Base-by-base conservation (phyloP, 2,113 vertebrate genomes). In the Emydocephalus ijimae region DNA sequence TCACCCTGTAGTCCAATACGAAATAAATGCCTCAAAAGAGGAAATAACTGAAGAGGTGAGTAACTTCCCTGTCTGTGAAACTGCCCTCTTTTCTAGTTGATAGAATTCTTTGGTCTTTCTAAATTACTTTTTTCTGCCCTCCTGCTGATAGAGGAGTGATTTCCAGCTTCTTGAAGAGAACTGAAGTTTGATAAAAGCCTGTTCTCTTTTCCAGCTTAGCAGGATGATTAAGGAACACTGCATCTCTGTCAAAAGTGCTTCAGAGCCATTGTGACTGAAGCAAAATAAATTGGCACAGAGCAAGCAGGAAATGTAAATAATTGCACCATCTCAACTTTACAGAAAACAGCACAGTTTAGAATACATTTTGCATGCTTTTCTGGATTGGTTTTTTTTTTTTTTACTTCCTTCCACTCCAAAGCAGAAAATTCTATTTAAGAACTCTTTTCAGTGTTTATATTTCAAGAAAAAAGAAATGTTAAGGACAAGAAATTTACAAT, bases 241-340 rank as follows among this genome's bases (percentile, higher is more conserved):
- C 39, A 89, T 18, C 92, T 91, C 69, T 91, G 64, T 93, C 85
- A 89, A 91, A 91, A 12, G n/a, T 91, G 29, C 48, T 86, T 93
- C n/a, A 21, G 24, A 86, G 24, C 57, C 59, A 87, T 88, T 93
- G 81, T 89, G 90, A 91, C 45, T 81, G 23, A 48, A 91, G 45
- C 64, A 89, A 89, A 89, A 88, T 74, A 91, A 89, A 85, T 89
- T 85, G 48, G 18, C 55, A 59, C 20, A 52, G 29, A 45, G n/a
- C 18, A 91, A 48, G 87, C 24, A 91, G 90, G 48, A 91, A 91
- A 91, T 91, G 48, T 61, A 91, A 93, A 91, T 59, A 88, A 93
- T 50, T 91, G 52, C 43, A 86, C n/a, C 55, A 86, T 43, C 34
- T 57, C n/a, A 85, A 91, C 54, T 85, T 85, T 85, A 55, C n/a